Evolutionary conservation across 2,888 invertebrate genomes (phyloP).

Genomic region (Acanthacorydalis orientalis): DNA sequence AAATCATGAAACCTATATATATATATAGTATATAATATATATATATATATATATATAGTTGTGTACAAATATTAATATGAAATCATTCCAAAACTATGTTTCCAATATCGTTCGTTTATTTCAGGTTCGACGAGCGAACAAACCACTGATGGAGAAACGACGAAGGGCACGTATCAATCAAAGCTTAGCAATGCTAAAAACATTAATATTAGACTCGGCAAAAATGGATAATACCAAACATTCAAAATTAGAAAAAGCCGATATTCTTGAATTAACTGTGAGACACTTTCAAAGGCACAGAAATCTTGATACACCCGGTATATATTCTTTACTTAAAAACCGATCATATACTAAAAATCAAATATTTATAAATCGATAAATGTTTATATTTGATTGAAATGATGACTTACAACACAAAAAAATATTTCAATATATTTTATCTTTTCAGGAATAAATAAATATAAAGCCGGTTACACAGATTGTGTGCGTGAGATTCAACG

Average conservation of each 20-base stretch:
- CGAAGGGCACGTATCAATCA: slow-evolving; percentile 57
- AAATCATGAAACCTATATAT: too few species aligned
- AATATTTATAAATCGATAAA: too few species aligned
- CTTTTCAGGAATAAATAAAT: slow-evolving; percentile 33
- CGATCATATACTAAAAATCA: not conserved
- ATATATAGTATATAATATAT: too few species aligned
- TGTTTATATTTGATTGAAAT: too few species aligned
- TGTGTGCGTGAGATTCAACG: slow-evolving; percentile 44
- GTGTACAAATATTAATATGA: too few species aligned
- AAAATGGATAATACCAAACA: slow-evolving; percentile 53
- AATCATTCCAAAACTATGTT: too few species aligned
- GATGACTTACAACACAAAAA: too few species aligned
- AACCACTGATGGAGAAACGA: slow-evolving; percentile 64
- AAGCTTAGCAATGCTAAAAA: slow-evolving; percentile 53
- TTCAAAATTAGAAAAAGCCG: slow-evolving; percentile 71
- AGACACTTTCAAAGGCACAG: slow-evolving; percentile 62
- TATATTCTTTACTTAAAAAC: slow-evolving; percentile 1
- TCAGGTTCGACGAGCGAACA: slow-evolving; percentile 43
- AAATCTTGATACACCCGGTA: slow-evolving; percentile 41
- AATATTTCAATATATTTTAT: too few species aligned
- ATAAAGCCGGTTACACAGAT: slow-evolving; percentile 47
- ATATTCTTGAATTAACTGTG: slow-evolving; percentile 70
- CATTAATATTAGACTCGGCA: slow-evolving; percentile 52
- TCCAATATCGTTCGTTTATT: not conserved
- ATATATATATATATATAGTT: too few species aligned